These are phyloP conservation scores for Oreortyx pictus DNA, from an alignment of 2,797 vertebrate species.

Conservation along the genomic window DNA sequence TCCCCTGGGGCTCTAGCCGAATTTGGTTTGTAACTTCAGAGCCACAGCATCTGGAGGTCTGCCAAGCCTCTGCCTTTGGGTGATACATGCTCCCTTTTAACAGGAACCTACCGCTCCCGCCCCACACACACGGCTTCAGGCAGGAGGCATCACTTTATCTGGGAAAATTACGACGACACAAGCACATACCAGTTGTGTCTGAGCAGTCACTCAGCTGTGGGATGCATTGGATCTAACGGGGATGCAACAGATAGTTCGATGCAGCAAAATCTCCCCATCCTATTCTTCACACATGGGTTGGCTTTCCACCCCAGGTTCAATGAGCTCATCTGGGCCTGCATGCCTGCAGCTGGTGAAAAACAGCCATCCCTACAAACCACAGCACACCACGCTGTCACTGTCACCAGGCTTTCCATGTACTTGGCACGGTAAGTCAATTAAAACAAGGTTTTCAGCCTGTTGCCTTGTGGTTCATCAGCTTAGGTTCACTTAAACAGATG, in stretches of 20 bases:
- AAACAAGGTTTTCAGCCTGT: slow-evolving; percentile 15
- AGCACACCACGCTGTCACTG: background rate
- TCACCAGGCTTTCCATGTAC: background rate
- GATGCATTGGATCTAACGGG: background rate
- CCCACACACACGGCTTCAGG: background rate
- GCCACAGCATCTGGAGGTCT: slow-evolving; percentile 1
- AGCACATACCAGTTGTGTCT: background rate
- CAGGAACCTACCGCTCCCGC: background rate
- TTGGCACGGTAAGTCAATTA: slow-evolving; percentile 30
- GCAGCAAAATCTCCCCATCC: background rate
- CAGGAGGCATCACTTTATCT: background rate
- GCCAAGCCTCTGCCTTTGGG: slow-evolving; percentile 23
- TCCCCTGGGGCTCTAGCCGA: slow-evolving; percentile 31
- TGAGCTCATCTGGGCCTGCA: background rate
- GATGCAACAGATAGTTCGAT: fast-evolving
- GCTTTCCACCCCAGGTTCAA: background rate
- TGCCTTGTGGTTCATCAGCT: slow-evolving; percentile 9
- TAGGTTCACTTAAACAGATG: background rate
- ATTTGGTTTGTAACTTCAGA: slow-evolving; percentile 44
- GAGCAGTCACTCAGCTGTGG: background rate
- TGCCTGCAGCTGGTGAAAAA: background rate
- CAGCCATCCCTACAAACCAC: background rate
- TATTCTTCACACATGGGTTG: fast-evolving
- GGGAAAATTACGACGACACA: background rate
- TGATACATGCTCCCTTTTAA: background rate